Base-by-base conservation (phyloP, 1,140 invertebrate species). In the Dreissena rostriformis region DNA sequence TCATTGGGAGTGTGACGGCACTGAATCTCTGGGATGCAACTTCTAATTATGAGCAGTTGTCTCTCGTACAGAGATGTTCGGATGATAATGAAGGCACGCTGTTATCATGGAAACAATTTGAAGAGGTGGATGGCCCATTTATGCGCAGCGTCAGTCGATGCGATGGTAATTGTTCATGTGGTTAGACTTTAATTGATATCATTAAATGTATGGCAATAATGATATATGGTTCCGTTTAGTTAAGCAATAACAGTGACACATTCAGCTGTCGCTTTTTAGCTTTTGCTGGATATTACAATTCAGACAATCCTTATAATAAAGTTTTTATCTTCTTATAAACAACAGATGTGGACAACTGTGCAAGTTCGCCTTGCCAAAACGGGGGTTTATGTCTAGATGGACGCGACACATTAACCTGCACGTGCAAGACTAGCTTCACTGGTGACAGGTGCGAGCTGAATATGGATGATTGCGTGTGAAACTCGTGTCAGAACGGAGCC, bases 341-440 rank as follows among this genome's bases (percentile, higher is more conserved):
- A 39, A 95, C 96, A 0, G 98, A 98, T 86, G 97, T 98, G 22
- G 97, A 99, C 91, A 97, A 99, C 89, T 99, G 98, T 92, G 94
- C n/a, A 10, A 94, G 94, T 24, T 95, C 96, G 82, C 98, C 98
- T 0, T 99, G 98, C 89, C 94, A 96, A 84, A 99, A 99, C 93
- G 96, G 96, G 26, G 98, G 97, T 0, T 96, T 96, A 81, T 99
- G 98, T 91, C 95, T 96, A 26, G 98, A 99, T 92, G 94, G 96
- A 82, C 95, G 98, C 76, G 66, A 24, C 11, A 67, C 57, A 14
- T 88, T 86, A 63, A 66, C 10, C 53, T 89, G 86, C 77, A n/a
- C 55, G 8, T 89, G 87, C 83, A 97, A 97, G 4, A 97, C 98
- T 88, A 98, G 98, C 57, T 99, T 98, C 93, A 97, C 97, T 5